Evolutionary conservation across 2,113 vertebrate genomes (phyloP).

Genomic region (Phrynosoma blainvillii): DNA sequence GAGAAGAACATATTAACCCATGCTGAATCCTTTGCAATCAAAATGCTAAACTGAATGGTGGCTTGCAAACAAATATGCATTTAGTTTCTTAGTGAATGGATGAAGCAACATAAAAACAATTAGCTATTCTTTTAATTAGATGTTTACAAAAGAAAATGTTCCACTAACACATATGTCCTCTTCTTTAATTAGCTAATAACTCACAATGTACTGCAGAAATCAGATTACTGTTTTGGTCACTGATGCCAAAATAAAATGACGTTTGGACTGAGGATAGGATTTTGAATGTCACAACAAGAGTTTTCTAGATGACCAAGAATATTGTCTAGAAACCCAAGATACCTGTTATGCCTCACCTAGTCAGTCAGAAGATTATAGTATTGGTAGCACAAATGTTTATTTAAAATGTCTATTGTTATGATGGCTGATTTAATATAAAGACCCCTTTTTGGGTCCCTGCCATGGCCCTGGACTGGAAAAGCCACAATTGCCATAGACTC

Average conservation of each 20-base stretch:
- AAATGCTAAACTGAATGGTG: conserved; percentile 14
- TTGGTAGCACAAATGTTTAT: no score
- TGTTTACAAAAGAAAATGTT: conserved; percentile 40
- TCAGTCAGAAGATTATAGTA: no score
- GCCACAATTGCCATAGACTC: no score
- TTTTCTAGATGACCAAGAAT: neutral
- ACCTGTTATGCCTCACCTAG: neutral
- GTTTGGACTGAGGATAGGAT: neutral
- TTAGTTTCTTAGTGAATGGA: conserved; percentile 1
- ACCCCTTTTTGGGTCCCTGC: no score
- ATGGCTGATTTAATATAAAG: no score
- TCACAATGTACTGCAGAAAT: conserved; percentile 36
- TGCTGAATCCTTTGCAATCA: conserved; percentile 35
- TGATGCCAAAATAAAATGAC: conserved; percentile 2
- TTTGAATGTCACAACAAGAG: neutral
- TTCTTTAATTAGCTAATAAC: conserved; percentile 64
- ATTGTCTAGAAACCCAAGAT: neutral
- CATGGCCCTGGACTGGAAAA: no score
- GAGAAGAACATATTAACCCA: conserved; percentile 8
- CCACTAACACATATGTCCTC: conserved; percentile 29
- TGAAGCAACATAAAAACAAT: conserved; percentile 45
- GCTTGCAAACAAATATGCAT: conserved; percentile 46
- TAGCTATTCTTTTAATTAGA: conserved; percentile 58
- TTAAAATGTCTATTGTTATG: no score
- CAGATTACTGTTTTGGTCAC: neutral